phyloP scores from a whole-genome alignment of 2,888 invertebrate genomes.

The Thymelicus sylvestris region DNA sequence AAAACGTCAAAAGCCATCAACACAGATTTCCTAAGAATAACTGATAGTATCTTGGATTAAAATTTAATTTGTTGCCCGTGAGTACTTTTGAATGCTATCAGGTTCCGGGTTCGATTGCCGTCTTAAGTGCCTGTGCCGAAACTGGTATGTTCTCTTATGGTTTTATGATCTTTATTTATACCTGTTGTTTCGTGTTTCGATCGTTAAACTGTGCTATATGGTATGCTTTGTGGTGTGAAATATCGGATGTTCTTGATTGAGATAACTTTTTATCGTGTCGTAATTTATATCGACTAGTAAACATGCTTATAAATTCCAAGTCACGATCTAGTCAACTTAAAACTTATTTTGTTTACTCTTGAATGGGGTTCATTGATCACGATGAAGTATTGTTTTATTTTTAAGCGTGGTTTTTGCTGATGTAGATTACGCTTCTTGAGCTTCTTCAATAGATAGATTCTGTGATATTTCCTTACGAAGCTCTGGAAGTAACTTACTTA shows the following conservation, averaged over 20 bases:
- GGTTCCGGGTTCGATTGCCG: constrained; percentile 50
- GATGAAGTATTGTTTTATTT: not conserved
- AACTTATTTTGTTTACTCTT: not conserved
- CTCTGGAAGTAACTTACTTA: constrained; percentile 59
- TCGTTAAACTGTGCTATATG: constrained; percentile 3
- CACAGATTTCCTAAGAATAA: constrained; percentile 15
- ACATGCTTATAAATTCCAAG: constrained; percentile 1
- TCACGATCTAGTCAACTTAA: constrained; percentile 1
- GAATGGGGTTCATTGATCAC: not conserved
- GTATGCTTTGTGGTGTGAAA: not conserved
- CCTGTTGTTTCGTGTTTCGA: constrained; percentile 35
- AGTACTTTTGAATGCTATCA: constrained; percentile 29
- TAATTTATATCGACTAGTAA: not conserved
- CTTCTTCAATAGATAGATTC: not conserved
- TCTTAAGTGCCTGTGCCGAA: constrained; percentile 45
- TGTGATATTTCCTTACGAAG: not conserved
- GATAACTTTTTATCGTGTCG: constrained; percentile 2
- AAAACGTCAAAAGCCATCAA: constrained; percentile 17
- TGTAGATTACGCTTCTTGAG: not conserved
- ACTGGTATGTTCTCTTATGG: constrained; percentile 40
- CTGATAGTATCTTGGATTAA: constrained; percentile 29
- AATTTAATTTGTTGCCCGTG: constrained; percentile 27
- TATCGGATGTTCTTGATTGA: not conserved
- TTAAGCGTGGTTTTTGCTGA: not conserved
- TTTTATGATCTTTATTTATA: constrained; percentile 45